Conservation (phyloP, 2,797 vertebrate genomes). For the Myotis pilosus region DNA sequence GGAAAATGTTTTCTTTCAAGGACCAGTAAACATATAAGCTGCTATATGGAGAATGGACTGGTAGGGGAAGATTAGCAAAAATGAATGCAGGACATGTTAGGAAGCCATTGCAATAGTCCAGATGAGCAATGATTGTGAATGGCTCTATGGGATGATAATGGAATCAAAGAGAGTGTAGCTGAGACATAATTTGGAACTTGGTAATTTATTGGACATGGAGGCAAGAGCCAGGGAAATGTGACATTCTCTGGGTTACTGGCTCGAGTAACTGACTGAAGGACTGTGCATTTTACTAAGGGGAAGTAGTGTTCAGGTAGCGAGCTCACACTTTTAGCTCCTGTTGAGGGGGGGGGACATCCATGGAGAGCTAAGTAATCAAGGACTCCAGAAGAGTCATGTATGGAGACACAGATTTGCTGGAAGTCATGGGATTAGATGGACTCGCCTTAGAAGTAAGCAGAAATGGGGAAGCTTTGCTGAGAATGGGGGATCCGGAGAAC, state of each 20-base stretch:
- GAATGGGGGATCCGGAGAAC: not conserved
- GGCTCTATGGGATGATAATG: not conserved
- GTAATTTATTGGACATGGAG: not conserved
- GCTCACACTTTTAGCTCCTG: not conserved
- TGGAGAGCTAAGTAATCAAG: not conserved
- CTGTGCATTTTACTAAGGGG: not conserved
- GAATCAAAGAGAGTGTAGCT: not conserved
- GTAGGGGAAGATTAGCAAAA: not conserved
- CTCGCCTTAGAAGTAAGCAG: not conserved
- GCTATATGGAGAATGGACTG: not conserved
- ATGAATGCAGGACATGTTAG: not conserved
- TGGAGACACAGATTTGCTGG: not conserved
- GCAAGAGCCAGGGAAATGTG: not conserved
- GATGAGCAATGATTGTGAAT: not conserved
- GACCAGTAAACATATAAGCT: not conserved
- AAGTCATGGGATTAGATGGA: not conserved
- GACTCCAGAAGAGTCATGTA: not conserved
- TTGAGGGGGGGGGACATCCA: not conserved
- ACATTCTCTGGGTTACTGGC: not conserved
- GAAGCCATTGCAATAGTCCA: not conserved
- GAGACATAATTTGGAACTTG: not conserved
- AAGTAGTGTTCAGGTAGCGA: not conserved
- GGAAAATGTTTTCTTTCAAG: not conserved
- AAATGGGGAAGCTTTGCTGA: not conserved
- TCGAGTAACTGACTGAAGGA: not conserved